Evolutionary conservation across 2,797 vertebrate species (phyloP).

Genomic region (Picus viridis): DNA sequence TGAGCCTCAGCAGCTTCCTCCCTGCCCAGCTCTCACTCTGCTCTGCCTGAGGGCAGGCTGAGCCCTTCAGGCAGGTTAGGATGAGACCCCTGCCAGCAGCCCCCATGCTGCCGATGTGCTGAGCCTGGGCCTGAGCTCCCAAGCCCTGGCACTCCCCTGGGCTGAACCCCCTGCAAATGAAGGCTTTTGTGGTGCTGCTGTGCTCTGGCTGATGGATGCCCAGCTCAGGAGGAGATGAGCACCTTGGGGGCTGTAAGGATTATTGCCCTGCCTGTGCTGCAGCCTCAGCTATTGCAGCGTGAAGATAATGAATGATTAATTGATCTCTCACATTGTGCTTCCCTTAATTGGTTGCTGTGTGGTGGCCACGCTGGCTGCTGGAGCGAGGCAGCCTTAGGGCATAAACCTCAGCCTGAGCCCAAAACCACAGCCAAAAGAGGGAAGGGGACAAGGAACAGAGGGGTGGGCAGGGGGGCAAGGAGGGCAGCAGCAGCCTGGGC

Average conservation of each 20-base stretch:
- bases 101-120: neutral
- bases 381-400: neutral
- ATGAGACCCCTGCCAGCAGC: too few species aligned
- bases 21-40: too few species aligned
- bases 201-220: constrained; percentile 54
- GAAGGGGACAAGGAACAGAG: neutral
- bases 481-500: too few species aligned
- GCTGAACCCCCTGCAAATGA: constrained; percentile 25
- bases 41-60: too few species aligned
- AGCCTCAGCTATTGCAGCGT: constrained; percentile 37
- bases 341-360: constrained; percentile 55
- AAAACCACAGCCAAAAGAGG: neutral
- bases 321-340: constrained; percentile 63
- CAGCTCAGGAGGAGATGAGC: constrained; percentile 30
- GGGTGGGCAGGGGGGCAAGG: too few species aligned
- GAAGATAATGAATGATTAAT: constrained; percentile 65
- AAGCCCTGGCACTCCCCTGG: constrained; percentile 5
- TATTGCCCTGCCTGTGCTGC: constrained; percentile 29
- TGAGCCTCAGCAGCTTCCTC: too few species aligned
- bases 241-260: constrained; percentile 54
- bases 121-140: neutral
- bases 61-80: too few species aligned
- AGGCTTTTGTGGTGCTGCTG: neutral
- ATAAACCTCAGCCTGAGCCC: neutral
- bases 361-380: constrained; percentile 22